Evolutionary conservation across 2,888 invertebrate genomes (phyloP), one percentile per base, ranked within the genome.

Genomic region (Drosophila seclusa): DNA sequence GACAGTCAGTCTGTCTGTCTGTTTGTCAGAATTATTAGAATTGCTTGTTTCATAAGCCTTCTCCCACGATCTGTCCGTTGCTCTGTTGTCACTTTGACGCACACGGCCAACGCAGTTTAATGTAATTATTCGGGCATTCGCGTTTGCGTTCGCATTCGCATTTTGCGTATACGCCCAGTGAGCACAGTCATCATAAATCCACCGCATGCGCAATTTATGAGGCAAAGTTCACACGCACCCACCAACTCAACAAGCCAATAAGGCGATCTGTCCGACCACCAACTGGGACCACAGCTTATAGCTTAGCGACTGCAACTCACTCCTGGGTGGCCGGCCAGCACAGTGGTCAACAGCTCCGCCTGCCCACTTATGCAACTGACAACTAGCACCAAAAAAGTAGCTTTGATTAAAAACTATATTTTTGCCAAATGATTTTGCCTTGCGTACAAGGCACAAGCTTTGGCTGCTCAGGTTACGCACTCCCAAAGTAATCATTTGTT

Each of bases 1-100:
- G 50, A n/a, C 67, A 27, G 34, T 34, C 49, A 11, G 29, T 52
- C 36, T 27, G 55, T 31, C 48, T 53, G 59, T 40, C 50, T 42
- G 52, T 27, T 42, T 65, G 75, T 59, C 76, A 71, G 52, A 24
- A 24, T 73, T 69, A 66, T 65, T 58, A 50, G 49, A 76, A 40
- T 50, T 60, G 42, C 55, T 57, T 40, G 58, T 58, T 60, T 61
- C 34, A 52, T 72, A 60, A 62, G 55, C 68, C 66, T 62, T 79
- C 80, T 90, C 88, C 89, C 91, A 91, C 91, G 88, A 90, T 89
- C 84, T 90, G 87, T 90, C 87, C 81, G 78, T 72, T 75, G 77
- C 71, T 68, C 32, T 78, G 64, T 68, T 87, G 69, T 87, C 73
- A 72, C 57, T 53, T 52, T 75, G 69, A 82, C 80, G 68, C 69